phyloP scores from a whole-genome alignment of 2,113 vertebrate genomes.

The Pomatorhinus ruficollis region DNA sequence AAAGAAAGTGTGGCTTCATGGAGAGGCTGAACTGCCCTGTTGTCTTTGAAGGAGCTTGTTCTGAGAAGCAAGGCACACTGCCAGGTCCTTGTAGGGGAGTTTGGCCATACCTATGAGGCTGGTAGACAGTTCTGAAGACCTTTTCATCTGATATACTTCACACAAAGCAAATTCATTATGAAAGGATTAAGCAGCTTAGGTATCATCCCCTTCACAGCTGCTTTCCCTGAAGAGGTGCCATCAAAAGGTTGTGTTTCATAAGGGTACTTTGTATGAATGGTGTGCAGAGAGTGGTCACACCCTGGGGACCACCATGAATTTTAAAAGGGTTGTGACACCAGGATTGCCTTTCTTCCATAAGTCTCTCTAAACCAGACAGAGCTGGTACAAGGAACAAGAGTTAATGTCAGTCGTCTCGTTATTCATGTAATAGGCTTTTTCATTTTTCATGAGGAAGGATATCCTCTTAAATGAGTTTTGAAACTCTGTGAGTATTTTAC shows the following conservation, averaged over 20 bases:
- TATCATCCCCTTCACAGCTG: neutral
- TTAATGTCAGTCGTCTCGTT: constrained; percentile 21
- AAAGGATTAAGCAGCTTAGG: neutral
- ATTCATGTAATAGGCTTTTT: constrained; percentile 1
- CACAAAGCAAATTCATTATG: neutral
- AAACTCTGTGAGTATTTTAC: constrained; percentile 37
- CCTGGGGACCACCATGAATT: neutral
- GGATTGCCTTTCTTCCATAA: accelerated
- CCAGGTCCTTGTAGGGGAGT: neutral
- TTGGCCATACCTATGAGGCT: neutral
- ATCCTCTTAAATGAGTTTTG: constrained; percentile 32
- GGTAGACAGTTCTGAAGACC: neutral
- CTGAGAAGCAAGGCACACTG: neutral
- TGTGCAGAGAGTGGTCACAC: neutral
- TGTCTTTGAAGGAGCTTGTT: neutral
- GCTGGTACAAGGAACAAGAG: neutral
- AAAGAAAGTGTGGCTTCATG: neutral
- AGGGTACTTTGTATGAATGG: neutral
- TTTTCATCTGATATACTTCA: neutral
- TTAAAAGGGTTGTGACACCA: neutral
- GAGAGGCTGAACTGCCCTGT: neutral
- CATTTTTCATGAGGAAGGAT: constrained; percentile 35
- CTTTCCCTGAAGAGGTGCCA: neutral
- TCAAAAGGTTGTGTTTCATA: neutral
- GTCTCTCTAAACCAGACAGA: neutral